phyloP scores from a whole-genome alignment of 2,888 invertebrate species.

The Hipparchia sbordonii region DNA sequence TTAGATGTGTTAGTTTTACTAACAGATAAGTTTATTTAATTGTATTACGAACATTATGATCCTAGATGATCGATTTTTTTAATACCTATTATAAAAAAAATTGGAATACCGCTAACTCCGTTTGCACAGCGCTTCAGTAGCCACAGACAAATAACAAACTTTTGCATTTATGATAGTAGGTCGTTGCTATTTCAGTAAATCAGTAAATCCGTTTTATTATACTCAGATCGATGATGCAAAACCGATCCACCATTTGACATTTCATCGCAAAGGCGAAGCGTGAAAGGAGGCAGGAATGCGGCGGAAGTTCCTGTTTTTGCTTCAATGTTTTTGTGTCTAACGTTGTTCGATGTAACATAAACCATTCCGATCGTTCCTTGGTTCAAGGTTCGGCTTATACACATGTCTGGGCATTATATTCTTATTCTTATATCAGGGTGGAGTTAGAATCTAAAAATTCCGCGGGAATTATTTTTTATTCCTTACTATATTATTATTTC shows the following conservation, averaged over 20 bases:
- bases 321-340: conserved; percentile 38
- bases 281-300: conserved; percentile 71
- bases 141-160: background rate
- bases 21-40: too few species aligned
- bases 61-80: too few species aligned
- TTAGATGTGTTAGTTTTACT: too few species aligned
- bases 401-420: background rate
- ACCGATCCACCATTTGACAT: conserved; percentile 40
- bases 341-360: conserved; percentile 34
- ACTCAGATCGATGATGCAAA: conserved; percentile 37
- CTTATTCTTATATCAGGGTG: too few species aligned
- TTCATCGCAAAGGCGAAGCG: conserved; percentile 39
- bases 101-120: background rate
- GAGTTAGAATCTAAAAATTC: too few species aligned
- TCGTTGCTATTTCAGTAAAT: background rate
- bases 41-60: too few species aligned
- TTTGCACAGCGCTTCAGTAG: background rate
- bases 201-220: conserved; percentile 7
- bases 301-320: conserved; percentile 48
- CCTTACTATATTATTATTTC: too few species aligned
- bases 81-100: background rate
- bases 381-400: conserved; percentile 23
- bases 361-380: conserved; percentile 17
- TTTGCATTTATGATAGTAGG: conserved; percentile 7
- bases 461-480: too few species aligned